Evolutionary conservation across 2,888 invertebrate genomes (phyloP), one percentile per base, ranked within the genome.

Genomic region (Pristionchus mayeri): DNA sequence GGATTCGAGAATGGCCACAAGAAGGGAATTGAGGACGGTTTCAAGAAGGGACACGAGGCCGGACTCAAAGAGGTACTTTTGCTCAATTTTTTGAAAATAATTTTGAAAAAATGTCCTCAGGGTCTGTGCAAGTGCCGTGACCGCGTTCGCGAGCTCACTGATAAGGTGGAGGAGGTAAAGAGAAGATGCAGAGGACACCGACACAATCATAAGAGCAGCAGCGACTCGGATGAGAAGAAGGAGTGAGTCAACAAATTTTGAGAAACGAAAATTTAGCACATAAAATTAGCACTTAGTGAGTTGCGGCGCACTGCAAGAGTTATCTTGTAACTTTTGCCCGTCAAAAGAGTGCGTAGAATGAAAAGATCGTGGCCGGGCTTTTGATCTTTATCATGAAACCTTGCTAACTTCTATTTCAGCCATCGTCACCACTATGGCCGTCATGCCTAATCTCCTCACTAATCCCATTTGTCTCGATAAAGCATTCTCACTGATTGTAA

Each of bases 401-500:
- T 44, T 13, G n/a, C n/a, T 37, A 34, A 21, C 13, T 44, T 13
- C 21, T 16, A 27, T 44, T 71, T 3, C 40, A 71, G 71, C 40
- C 71, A 71, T 24, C 40, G 71, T 71, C 71, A 71, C 40, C 71
- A 71, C 71, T 71, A 71, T 40, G 71, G 71, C 7, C 40, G 71
- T 11, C 63, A 63, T 34, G 40, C 6, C 6, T 71, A 44, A 71
- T 71, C 71, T 16, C 34, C 16, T 3, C n/a, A 44, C 40, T 44
- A 71, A 71, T 71, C 71, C 40, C 40, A 30, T 71, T 71, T 71
- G 71, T 44, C n/a, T n/a, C 71, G 71, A 71, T 71, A 71, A 71
- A 71, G 71, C 21, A 71, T 27, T 44, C 71, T 7, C 11, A n/a
- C 37, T 71, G 71, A 71, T 40, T 44, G 71, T 71, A 71, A 71